phyloP scores from a whole-genome alignment of 2,888 invertebrate genomes.

The Dicranocentrus wangi region DNA sequence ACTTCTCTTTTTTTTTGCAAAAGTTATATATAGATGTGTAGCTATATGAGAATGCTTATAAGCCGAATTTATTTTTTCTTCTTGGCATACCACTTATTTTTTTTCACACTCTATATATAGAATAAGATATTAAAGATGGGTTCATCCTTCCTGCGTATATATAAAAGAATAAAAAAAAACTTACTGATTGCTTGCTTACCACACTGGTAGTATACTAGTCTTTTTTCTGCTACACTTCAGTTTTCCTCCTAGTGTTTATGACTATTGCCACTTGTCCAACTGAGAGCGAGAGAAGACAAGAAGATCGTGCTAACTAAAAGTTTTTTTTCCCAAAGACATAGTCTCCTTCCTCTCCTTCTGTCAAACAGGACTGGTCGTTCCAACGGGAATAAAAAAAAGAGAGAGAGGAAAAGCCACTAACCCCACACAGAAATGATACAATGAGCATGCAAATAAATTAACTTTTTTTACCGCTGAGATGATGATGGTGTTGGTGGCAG shows the following conservation, averaged over 20 bases:
- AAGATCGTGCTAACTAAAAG: slow-evolving; percentile 53
- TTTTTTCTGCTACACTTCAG: slow-evolving; percentile 16
- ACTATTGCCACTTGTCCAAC: slow-evolving; percentile 58
- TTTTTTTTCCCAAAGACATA: slow-evolving; percentile 16
- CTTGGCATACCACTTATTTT: neutral
- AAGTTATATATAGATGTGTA: neutral
- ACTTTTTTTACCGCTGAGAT: slow-evolving; percentile 52
- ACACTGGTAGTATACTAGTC: neutral
- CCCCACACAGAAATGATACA: slow-evolving; percentile 41
- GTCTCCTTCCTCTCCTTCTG: slow-evolving; percentile 21
- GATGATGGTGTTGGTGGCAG: slow-evolving; percentile 39
- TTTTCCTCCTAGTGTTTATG: slow-evolving; percentile 43
- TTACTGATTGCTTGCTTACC: slow-evolving; percentile 17
- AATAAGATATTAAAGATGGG: neutral
- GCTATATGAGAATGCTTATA: too few species aligned
- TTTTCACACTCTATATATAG: neutral
- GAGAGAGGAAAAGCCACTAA: slow-evolving; percentile 55
- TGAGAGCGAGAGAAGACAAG: slow-evolving; percentile 37
- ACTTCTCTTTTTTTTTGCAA: slow-evolving; percentile 49
- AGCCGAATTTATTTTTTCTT: too few species aligned
- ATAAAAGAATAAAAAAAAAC: slow-evolving; percentile 18
- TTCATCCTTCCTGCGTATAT: too few species aligned
- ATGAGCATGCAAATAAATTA: slow-evolving; percentile 60
- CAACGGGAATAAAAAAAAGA: slow-evolving; percentile 31
- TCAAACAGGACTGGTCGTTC: slow-evolving; percentile 54